Percentiles rank a stretch among this genome's conserved stretches.
phyloP scores from a whole-genome alignment of 2,888 invertebrate species.

The Erpobdella octoculata region DNA sequence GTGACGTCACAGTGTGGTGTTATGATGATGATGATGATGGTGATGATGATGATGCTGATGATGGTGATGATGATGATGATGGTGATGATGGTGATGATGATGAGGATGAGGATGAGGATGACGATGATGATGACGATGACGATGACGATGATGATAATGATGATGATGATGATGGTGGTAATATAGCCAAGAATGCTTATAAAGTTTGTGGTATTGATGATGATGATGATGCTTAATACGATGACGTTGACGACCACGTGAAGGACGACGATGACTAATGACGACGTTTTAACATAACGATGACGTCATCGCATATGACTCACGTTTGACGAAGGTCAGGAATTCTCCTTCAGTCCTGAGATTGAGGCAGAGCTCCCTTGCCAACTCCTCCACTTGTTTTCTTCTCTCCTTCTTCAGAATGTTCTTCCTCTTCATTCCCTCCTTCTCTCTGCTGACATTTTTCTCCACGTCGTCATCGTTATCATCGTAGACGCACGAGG shows the following conservation, averaged over 20 bases:
- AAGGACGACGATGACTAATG: no score
- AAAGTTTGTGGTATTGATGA: no score
- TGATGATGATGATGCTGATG: conserved; percentile 29
- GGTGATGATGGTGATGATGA: conserved; percentile 24
- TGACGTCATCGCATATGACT: no score
- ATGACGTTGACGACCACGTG: no score
- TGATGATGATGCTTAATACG: no score
- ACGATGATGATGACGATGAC: conserved; percentile 3
- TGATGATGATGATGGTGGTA: conserved; percentile 17
- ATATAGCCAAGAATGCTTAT: no score
- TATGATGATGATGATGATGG: conserved; percentile 31
- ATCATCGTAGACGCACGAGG: no score
- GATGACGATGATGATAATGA: conserved; percentile 15
- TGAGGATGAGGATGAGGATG: conserved; percentile 24
- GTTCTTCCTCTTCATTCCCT: no score
- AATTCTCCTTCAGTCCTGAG: background rate
- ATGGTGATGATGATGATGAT: conserved; percentile 24
- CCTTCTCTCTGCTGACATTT: no score
- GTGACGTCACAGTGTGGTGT: background rate
- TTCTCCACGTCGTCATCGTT: no score
- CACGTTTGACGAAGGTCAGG: background rate
- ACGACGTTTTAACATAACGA: no score
- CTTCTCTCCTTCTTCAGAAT: background rate
- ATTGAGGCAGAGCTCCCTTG: background rate
- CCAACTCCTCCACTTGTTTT: background rate